Conservation (phyloP, 2,113 vertebrate genomes). For the Nibea albiflora region DNA sequence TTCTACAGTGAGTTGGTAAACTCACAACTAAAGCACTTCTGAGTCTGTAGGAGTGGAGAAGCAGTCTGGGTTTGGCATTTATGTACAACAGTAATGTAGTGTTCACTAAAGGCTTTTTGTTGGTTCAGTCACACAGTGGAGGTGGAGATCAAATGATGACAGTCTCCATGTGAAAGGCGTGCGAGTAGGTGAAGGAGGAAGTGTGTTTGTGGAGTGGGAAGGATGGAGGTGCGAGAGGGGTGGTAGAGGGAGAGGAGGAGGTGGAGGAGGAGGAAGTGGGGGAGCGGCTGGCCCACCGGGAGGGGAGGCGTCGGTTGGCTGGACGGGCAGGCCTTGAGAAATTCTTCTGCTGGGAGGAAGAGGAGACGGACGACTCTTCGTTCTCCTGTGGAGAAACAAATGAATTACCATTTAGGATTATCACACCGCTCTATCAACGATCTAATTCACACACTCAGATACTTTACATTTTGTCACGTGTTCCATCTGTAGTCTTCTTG, state of each 20-base stretch:
- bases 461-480: constrained; percentile 79
- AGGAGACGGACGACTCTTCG: constrained; percentile 52
- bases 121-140: constrained; percentile 34
- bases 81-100: constrained; percentile 68
- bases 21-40: constrained; percentile 73
- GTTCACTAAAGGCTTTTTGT: constrained; percentile 57
- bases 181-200: constrained; percentile 75
- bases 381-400: constrained; percentile 76
- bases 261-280: constrained; percentile 81
- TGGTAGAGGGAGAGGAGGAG: constrained; percentile 63
- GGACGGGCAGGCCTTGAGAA: constrained; percentile 94
- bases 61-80: constrained; percentile 62
- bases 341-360: constrained; percentile 83
- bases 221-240: constrained; percentile 63
- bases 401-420: constrained; percentile 76
- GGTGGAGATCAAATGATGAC: constrained; percentile 82
- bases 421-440: constrained; percentile 58
- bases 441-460: constrained; percentile 58
- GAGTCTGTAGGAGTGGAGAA: constrained; percentile 49
- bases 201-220: constrained; percentile 74
- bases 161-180: constrained; percentile 85
- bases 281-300: constrained; percentile 92
- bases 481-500: constrained; percentile 77
- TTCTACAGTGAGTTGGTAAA: constrained; percentile 56
- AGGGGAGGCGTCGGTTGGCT: constrained; percentile 92